A percentile compares a stretch with the other conserved stretches of the same genome.
Evolutionary conservation across 2,113 vertebrate genomes (phyloP).

Genomic region (Semnopithecus entellus): DNA sequence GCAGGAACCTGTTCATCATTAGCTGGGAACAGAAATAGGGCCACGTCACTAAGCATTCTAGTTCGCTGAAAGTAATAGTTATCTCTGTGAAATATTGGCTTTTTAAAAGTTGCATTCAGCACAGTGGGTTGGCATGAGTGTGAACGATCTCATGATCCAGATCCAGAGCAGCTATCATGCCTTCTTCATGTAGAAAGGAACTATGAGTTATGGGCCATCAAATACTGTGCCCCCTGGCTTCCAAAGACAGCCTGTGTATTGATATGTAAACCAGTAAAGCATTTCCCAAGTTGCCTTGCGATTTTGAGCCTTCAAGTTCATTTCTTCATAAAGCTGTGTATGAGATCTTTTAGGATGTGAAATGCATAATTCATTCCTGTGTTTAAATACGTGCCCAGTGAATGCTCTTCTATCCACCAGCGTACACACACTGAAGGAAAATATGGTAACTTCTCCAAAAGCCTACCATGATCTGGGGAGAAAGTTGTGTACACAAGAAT

Average conservation of each 20-base stretch:
- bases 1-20: neutral
- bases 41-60: neutral
- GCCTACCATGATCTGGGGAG: rapidly evolving
- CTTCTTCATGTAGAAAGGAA: neutral
- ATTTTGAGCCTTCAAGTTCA: neutral
- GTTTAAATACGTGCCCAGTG: neutral
- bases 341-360: neutral
- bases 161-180: neutral
- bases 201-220: neutral
- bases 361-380: neutral
- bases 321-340: neutral
- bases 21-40: neutral
- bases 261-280: neutral
- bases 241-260: neutral
- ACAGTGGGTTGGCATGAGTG: neutral
- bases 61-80: neutral
- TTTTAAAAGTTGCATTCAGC: neutral
- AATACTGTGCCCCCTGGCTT: neutral
- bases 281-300: neutral
- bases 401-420: no score
- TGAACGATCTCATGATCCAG: neutral
- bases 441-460: neutral
- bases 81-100: neutral
- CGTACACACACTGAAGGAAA: neutral
- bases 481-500: neutral